Evolutionary conservation across 2,888 invertebrate genomes (phyloP), one percentile per base, ranked within the genome.

Genomic region (Corythucha ciliata): DNA sequence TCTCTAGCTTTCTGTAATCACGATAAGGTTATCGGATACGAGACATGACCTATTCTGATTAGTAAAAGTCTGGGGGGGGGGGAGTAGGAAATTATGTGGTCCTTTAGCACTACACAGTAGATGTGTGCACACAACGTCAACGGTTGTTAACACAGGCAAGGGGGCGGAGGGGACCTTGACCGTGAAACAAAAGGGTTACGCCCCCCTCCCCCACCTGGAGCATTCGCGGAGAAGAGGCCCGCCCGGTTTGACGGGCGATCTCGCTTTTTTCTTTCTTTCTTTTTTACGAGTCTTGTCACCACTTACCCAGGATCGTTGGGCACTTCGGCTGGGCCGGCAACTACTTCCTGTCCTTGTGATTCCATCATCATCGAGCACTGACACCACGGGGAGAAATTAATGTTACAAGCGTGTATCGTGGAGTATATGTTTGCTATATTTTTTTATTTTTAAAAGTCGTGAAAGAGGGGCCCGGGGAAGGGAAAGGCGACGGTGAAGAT

Each of bases 281-380:
- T 4, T 16, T 33, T 5, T 16, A 29, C 29, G 29, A 29, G 29
- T 8, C 8, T 14, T 33, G 14, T 33, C 12, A 10, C 20, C 33
- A 60, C 60, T 54, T 48, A 61, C 61, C 61, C 61, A 34, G 61
- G 60, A 49, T 60, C 91, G 77, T 91, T 91, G 72, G 89, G 85
- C 73, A 87, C 87, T 76, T 90, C 90, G 61, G 87, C 83, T 68
- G 87, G 84, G 69, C 81, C 81, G 62, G 75, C 73, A 64, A 76
- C 77, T 71, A 80, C 78, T 70, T 86, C 86, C 74, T 85, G 85
- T 68, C 70, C 79, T 69, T 81, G 83, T 71, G 79, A 74, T 74
- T 83, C 83, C 83, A 83, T 83, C 64, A 57, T 57, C 45, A 40
- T 45, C 46, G 37, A 49, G 41, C 49, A 49, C 49, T 49, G n/a